Percentiles rank a stretch among this genome's conserved stretches.
Conservation (phyloP, 2,113 vertebrate species). For the Microcebus tavaratra region DNA sequence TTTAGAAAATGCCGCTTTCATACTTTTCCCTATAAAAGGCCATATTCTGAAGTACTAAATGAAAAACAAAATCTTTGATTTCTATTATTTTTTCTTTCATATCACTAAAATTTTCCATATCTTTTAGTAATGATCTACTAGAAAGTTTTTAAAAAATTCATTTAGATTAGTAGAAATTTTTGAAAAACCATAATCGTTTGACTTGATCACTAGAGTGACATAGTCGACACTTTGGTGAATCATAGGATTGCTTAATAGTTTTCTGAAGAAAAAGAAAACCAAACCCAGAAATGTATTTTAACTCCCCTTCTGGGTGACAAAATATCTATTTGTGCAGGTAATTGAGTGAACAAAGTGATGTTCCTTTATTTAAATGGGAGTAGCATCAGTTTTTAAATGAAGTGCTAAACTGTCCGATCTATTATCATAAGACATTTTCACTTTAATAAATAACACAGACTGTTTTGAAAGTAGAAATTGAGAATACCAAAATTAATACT, state of each 20-base stretch:
- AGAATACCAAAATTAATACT: neutral
- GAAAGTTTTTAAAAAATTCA: too few species aligned
- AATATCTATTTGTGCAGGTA: neutral
- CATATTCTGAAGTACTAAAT: neutral
- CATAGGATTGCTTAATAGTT: neutral
- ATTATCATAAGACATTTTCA: neutral
- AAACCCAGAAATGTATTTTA: neutral
- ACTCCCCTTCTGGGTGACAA: neutral
- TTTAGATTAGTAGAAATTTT: neutral
- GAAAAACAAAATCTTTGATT: neutral
- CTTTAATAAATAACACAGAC: neutral
- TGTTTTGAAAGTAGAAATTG: neutral
- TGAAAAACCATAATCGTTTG: neutral
- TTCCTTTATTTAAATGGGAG: neutral
- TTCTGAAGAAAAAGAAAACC: neutral
- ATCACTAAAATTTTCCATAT: neutral
- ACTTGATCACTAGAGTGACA: neutral
- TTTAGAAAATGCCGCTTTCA: constrained; percentile 6
- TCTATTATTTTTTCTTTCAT: neutral
- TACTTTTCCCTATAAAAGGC: neutral
- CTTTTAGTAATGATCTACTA: constrained; percentile 19
- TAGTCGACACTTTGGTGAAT: neutral
- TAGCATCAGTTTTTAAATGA: constrained; percentile 19
- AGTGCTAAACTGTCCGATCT: neutral
- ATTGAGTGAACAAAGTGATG: constrained; percentile 6